Evolutionary conservation across 2,797 vertebrate species (phyloP).

Genomic region (Pipistrellus kuhlii): DNA sequence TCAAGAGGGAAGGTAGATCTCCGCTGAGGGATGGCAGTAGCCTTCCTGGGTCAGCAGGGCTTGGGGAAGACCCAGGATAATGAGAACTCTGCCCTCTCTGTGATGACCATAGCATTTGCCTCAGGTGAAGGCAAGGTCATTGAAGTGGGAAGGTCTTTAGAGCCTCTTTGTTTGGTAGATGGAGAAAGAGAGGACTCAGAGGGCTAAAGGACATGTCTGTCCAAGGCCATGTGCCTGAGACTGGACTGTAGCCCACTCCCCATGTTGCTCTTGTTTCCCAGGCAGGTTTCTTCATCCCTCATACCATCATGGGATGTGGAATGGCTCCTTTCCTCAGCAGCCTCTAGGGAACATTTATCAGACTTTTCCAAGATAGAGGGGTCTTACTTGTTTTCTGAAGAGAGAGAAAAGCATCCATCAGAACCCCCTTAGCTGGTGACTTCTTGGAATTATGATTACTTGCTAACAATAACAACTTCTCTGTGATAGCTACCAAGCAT

Average conservation of each 20-base stretch:
- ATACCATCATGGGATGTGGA: neutral
- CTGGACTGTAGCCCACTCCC: neutral
- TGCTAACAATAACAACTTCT: slow-evolving; percentile 5
- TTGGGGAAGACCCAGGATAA: neutral
- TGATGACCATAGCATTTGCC: neutral
- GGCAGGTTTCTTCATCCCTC: neutral
- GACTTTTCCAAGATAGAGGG: neutral
- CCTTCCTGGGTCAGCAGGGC: neutral
- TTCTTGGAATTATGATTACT: neutral
- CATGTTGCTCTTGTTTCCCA: neutral
- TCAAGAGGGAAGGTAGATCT: slow-evolving; percentile 3
- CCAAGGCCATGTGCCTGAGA: neutral
- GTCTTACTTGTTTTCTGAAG: slow-evolving; percentile 58
- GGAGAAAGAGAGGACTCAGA: neutral
- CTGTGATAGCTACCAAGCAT: neutral
- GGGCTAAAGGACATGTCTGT: neutral
- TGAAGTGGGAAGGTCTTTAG: slow-evolving; percentile 22
- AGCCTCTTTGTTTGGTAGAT: neutral
- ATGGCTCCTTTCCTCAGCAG: slow-evolving; percentile 3
- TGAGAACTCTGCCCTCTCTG: neutral
- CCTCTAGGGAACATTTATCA: neutral
- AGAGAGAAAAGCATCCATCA: slow-evolving; percentile 54
- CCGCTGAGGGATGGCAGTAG: neutral
- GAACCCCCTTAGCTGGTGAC: neutral
- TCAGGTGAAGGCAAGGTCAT: neutral